phyloP scores from a whole-genome alignment of 2,888 invertebrate genomes.

The Cryptocephalus primarius region DNA sequence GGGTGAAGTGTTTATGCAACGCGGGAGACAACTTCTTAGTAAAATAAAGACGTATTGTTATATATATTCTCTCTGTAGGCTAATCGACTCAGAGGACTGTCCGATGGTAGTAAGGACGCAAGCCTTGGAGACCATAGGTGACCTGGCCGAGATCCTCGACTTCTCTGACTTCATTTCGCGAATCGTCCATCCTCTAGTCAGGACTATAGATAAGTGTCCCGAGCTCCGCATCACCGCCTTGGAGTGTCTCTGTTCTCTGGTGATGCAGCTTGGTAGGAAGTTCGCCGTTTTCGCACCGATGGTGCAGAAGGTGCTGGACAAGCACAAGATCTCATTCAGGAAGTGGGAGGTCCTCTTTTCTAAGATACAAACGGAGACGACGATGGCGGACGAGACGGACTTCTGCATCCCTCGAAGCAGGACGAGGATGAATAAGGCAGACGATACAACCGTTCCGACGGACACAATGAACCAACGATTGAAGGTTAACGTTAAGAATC shows the following conservation, averaged over 20 bases:
- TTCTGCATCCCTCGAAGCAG: conserved; percentile 44
- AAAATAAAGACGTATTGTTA: too few relatives aligned
- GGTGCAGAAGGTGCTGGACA: conserved; percentile 71
- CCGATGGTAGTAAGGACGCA: conserved; percentile 67
- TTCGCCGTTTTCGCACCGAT: conserved; percentile 88
- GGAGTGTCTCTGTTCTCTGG: conserved; percentile 81
- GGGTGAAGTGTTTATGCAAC: too few relatives aligned
- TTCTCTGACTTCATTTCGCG: conserved; percentile 86
- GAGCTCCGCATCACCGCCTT: conserved; percentile 71
- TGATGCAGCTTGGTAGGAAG: conserved; percentile 80
- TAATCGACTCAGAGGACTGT: conserved; percentile 78
- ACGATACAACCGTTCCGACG: conserved; percentile 51
- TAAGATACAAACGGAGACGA: conserved; percentile 61
- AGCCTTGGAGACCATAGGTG: conserved; percentile 78
- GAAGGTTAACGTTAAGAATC: conserved; percentile 70
- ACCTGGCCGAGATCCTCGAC: conserved; percentile 80
- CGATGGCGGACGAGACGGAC: conserved; percentile 65
- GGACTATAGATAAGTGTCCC: conserved; percentile 72
- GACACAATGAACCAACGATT: conserved; percentile 69
- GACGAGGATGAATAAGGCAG: conserved; percentile 47
- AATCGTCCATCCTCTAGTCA: conserved; percentile 87
- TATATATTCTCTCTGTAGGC: conserved; percentile 4
- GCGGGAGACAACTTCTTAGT: too few relatives aligned
- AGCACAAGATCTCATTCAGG: conserved; percentile 67
- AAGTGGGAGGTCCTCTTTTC: conserved; percentile 71